Base-by-base conservation (phyloP, 2,113 vertebrate genomes). In the Rhea americana region DNA sequence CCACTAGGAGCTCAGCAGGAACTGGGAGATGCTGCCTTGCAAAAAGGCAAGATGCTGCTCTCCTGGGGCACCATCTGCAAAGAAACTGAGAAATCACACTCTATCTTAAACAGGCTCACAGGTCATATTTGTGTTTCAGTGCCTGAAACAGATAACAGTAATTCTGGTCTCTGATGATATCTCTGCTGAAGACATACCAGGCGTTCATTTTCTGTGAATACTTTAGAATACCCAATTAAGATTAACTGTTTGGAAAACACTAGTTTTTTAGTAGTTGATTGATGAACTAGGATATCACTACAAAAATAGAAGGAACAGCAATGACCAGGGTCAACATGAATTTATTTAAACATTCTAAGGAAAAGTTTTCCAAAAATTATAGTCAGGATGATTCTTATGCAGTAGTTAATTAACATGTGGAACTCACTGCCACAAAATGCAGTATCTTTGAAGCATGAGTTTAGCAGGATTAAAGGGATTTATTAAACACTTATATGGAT, bases 401-500 rank as follows among this genome's bases (percentile, higher is more conserved):
- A 75, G 91, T 71, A 88, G 91, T 95, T 96, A 96, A 96, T 96
- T 95, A 96, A 96, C 95, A 93, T 47, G 65, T 96, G 94, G 90
- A 95, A 92, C 96, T 96, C 94, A 81, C 94, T 94, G 87, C 93
- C 91, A 91, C 95, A 96, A 96, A 96, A 96, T 88, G 95, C 93
- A 93, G 90, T 96, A 96, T 96, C 94, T 96, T 96, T 96, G 94
- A 95, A 94, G 95, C 96, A 95, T 87, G 91, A 95, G 87, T 96
- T 96, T 96, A 95, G 95, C 0, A 2, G 93, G 95, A 96, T 96
- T 96, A 96, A 96, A 96, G 92, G 96, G 95, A 96, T 96, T 96
- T 96, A 96, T 96, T 95, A 96, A 94, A 95, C 95, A 96, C 95
- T 96, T 96, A 96, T 95, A 96, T 95, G 96, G 96, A 96, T 96